Percentiles rank a stretch among this genome's conserved stretches.
phyloP scores from a whole-genome alignment of 2,888 invertebrate species.

The Clostera curtula region DNA sequence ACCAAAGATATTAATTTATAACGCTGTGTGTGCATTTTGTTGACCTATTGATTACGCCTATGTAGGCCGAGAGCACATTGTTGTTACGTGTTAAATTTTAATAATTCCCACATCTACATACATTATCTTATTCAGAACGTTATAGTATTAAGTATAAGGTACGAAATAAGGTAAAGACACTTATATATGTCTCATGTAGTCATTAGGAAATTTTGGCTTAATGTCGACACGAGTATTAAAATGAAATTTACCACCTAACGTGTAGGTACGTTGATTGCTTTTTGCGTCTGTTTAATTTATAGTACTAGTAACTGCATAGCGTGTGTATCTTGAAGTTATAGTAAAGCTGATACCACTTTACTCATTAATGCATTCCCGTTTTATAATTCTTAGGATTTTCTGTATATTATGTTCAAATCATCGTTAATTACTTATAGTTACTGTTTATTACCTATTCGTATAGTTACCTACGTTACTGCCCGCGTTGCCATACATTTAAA shows the following conservation, averaged over 20 bases:
- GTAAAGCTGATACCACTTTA: constrained; percentile 16
- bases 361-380: constrained; percentile 47
- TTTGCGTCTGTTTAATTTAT: too few relatives aligned
- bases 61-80: constrained; percentile 37
- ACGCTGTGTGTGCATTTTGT: constrained; percentile 17
- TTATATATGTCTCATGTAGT: not conserved
- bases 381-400: constrained; percentile 37
- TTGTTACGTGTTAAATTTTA: constrained; percentile 64
- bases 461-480: constrained; percentile 61
- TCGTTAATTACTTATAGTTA: constrained; percentile 32
- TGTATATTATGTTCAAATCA: constrained; percentile 50
- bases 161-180: constrained; percentile 14
- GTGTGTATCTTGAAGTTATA: too few relatives aligned
- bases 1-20: constrained; percentile 43
- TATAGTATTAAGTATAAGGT: too few relatives aligned
- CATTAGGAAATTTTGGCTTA: too few relatives aligned
- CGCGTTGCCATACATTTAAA: constrained; percentile 62
- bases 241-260: too few relatives aligned
- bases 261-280: too few relatives aligned
- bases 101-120: constrained; percentile 45
- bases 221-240: too few relatives aligned
- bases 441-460: constrained; percentile 59
- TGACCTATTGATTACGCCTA: constrained; percentile 32
- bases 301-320: too few relatives aligned
- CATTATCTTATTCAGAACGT: too few relatives aligned